These are phyloP conservation scores for Penelope pileata DNA, from an alignment of 2,113 vertebrate genomes.

Conservation along the genomic window DNA sequence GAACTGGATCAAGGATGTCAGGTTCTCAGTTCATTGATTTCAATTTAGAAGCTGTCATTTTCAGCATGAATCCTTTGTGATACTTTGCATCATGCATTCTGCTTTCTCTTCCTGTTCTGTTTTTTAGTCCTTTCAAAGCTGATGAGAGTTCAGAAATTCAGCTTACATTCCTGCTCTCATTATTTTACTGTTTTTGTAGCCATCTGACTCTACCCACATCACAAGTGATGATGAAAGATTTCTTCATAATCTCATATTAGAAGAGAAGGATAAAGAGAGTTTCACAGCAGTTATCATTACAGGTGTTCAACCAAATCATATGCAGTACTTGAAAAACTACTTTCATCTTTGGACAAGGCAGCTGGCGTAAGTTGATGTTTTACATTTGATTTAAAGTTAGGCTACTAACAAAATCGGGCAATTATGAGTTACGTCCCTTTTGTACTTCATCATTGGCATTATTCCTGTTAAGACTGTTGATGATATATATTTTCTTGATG, in stretches of 20 bases:
- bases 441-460: background rate
- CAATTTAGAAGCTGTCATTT: background rate
- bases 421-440: background rate
- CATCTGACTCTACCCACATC: constrained; percentile 85
- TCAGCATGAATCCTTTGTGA: background rate
- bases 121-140: background rate
- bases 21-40: background rate
- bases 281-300: constrained; percentile 93
- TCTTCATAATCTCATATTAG: constrained; percentile 82
- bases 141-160: background rate
- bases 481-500: background rate
- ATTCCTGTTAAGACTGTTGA: background rate
- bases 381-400: background rate
- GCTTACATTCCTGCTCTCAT: background rate
- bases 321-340: constrained; percentile 83
- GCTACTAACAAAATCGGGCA: background rate
- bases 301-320: constrained; percentile 81
- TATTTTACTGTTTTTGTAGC: constrained; percentile 75
- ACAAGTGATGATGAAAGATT: constrained; percentile 82
- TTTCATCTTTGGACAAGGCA: constrained; percentile 85
- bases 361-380: constrained; percentile 84
- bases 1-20: background rate
- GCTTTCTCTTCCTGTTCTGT: background rate
- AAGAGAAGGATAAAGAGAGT: constrained; percentile 84
- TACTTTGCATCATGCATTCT: background rate